Evolutionary conservation across 2,797 vertebrate species (phyloP), one percentile per base, ranked within the genome.

Genomic region (Hydrolagus colliei): DNA sequence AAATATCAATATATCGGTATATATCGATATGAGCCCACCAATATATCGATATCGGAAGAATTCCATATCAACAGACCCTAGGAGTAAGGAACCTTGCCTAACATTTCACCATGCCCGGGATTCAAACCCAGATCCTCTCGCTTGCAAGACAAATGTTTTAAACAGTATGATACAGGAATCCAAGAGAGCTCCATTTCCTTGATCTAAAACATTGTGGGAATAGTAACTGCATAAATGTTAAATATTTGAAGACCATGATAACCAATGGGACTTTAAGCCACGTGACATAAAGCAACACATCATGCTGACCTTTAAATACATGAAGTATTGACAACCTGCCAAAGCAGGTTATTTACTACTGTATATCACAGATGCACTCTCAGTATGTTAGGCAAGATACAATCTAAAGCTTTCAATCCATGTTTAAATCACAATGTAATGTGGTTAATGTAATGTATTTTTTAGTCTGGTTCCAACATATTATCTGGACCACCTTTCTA

Each of bases 401-500:
- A 82, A 20, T 82, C 68, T 68, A 41, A 82, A 41, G 27, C 41
- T 27, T 67, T 68, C 79, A 82, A 82, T 82, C 68, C 16, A 82
- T 82, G 67, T 18, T 32, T 27, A 27, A 27, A 27, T 27, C 27
- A 27, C 27, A 27, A 27, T 27, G 27, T 27, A 27, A 27, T 68
- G 13, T 52, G 79, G 65, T 52, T 84, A 84, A 84, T 84, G 68
- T 63, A 71, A 10, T 84, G 41, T 84, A 68, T 84, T 63, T 84
- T 67, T 52, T 52, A 27, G 41, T 6, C 14, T 84, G 79, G 65
- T 12, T 84, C 12, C 35, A 68, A 32, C 71, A 18, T 52, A 14
- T 41, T 41, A 84, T 82, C 27, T 82, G 68, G 22, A 65, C 68
- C 18, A 5, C 32, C 18, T 71, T 52, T 67, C 65, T 71, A 41